Percentiles rank a stretch among this genome's conserved stretches.
Conservation (phyloP, 2,888 invertebrate genomes). For the Scaptomyza tumidula region DNA sequence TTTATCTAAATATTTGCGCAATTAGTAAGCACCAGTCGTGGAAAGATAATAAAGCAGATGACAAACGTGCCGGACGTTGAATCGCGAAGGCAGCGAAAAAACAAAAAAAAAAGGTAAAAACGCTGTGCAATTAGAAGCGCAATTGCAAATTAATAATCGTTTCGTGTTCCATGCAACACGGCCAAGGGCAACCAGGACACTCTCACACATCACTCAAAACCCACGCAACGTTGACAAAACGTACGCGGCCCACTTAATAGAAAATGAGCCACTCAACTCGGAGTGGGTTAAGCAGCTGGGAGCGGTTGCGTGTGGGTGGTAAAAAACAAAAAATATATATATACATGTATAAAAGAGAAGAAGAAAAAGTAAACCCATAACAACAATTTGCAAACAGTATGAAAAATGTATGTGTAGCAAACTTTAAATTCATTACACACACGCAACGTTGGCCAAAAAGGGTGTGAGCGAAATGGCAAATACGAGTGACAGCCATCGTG, state of each 20-base stretch:
- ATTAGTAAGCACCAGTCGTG: constrained; percentile 40
- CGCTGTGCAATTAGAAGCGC: constrained; percentile 72
- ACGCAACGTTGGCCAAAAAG: constrained; percentile 61
- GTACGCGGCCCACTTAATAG: constrained; percentile 63
- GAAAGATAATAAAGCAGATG: constrained; percentile 37
- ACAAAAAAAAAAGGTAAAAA: constrained; percentile 18
- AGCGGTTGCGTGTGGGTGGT: constrained; percentile 39
- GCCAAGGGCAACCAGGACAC: constrained; percentile 66
- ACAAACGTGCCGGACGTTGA: constrained; percentile 13
- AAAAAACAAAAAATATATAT: constrained; percentile 8
- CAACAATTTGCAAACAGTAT: constrained; percentile 77
- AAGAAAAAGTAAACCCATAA: constrained; percentile 55
- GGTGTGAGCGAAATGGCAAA: constrained; percentile 11
- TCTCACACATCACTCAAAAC: constrained; percentile 24
- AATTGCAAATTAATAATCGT: constrained; percentile 80
- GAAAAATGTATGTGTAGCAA: constrained; percentile 77
- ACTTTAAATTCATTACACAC: constrained; percentile 80
- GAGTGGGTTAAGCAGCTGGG: background rate
- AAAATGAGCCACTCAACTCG: constrained; percentile 52
- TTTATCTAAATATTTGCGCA: constrained; percentile 57
- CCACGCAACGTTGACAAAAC: constrained; percentile 57
- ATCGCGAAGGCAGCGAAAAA: background rate
- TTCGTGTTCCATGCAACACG: constrained; percentile 61
- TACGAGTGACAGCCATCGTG: constrained; percentile 67
- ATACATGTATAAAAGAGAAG: constrained; percentile 1